Base-by-base conservation (phyloP, 2,113 vertebrate genomes). In the Nothocercus nigrocapillus region DNA sequence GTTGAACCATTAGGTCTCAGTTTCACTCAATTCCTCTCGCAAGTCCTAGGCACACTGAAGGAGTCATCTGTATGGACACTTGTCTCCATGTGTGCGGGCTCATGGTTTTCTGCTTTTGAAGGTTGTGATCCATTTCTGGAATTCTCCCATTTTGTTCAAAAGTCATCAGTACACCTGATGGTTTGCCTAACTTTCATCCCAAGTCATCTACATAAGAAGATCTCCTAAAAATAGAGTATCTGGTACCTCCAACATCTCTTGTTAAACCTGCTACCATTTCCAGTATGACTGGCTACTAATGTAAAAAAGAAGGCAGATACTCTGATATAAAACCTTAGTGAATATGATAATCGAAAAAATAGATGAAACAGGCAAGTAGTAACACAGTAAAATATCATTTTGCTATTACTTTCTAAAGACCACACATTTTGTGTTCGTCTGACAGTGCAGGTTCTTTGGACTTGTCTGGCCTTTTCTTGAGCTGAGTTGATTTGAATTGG, bases 251-350 rank as follows among this genome's bases (percentile, higher is more conserved):
- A 6, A 25, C n/a, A 42, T 61, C 11, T 85, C 18, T 28, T 9
- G 0, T 5, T 73, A 64, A 73, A 82, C 3, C 30, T 1, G 0
- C 18, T 78, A 74, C 4, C 1, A 3, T 53, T 88, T 20, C 12
- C 17, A 25, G 2, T 34, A 8, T 0, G 1, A 5, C 13, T 5
- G 1, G 7, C 40, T 79, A 24, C 14, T 13, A 64, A 51, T 6
- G 38, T 21, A 47, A 73, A 90, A 72, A 30, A 3, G 15, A 74
- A 78, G 13, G 13, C 5, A 36, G 30, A 58, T 44, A 36, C 3
- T 40, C 10, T 8, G 3, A 5, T 36, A 5, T 58, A 70, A 76
- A 77, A 1, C 12, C 30, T 90, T 47, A 13, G 20, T 81, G 51
- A 80, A 44, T 27, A 83, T 18, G 3, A 12, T 11, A 67, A 72